Base-by-base conservation (phyloP, 2,888 invertebrate genomes). In the Amphipyra berbera region DNA sequence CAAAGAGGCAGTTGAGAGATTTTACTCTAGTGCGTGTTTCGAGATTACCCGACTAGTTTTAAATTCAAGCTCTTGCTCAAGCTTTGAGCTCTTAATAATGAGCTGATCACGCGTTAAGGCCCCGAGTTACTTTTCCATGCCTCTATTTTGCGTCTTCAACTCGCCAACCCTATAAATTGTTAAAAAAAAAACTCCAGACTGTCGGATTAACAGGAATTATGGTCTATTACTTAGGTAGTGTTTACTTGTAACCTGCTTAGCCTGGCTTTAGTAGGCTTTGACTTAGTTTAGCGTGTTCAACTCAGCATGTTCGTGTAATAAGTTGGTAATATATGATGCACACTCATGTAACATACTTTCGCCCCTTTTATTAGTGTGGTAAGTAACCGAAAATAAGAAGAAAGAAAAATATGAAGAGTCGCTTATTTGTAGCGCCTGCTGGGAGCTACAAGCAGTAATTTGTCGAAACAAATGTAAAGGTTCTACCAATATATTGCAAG, bases 141-240 rank as follows among this genome's bases (percentile, higher is more conserved):
- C 48, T 35, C 10, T 21, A 13, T 4, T 27, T 47, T 38, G 13
- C 30, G 13, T n/a, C 8, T 13, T 5, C 0, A 35, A 14, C 13
- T 27, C 62, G 75, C n/a, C 82, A 88, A 67, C 89, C 89, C 87
- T 89, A 82, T 40, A 75, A 71, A 75, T 79, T 73, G 66, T 73
- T 76, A 75, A 64, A 69, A 79, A 69, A 79, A 78, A 67, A 64
- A 76, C 71, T 68, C 72, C 77, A 82, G 83, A 79, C 82, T 79
- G 81, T 72, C 72, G 85, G 85, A 88, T 89, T 88, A 88, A 72
- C 72, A 77, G 82, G 87, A 79, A 87, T 88, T 88, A 88, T 84
- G 84, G 87, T 83, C 70, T 82, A 80, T 82, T 78, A 79, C 82
- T 78, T 76, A 79, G 75, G 78, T 72, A 82, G 82, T 84, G 79